Percentiles rank a stretch among this genome's conserved stretches.
phyloP scores from a whole-genome alignment of 1,140 invertebrate genomes.

The Macrotrachela quadricornifera region DNA sequence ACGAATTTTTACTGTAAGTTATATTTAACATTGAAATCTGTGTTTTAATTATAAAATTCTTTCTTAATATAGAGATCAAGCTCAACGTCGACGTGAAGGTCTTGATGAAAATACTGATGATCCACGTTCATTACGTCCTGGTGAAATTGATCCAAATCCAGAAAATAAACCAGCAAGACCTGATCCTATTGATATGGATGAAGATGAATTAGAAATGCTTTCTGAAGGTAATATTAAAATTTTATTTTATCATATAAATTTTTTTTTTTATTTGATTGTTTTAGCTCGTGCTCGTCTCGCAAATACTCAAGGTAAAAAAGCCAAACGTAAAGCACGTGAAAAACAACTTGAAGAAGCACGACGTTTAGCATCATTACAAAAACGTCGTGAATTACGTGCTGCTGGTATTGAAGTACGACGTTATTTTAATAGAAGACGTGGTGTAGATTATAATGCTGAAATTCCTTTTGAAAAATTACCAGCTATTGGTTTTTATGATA shows the following conservation, averaged over 20 bases:
- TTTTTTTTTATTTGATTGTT: too few relatives aligned
- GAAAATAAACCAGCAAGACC: constrained; percentile 96
- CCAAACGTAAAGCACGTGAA: constrained; percentile 90
- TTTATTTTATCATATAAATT: too few relatives aligned
- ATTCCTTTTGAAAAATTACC: constrained; percentile 90
- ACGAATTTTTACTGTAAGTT: constrained; percentile 74
- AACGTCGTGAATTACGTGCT: constrained; percentile 76
- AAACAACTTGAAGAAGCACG: constrained; percentile 95
- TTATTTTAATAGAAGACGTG: constrained; percentile 19
- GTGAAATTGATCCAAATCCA: constrained; percentile 97
- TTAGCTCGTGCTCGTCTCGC: constrained; percentile 82
- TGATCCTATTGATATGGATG: constrained; percentile 99
- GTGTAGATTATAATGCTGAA: constrained; percentile 91
- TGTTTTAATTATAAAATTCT: background rate
- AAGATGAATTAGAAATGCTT: constrained; percentile 97
- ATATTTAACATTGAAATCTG: too few relatives aligned
- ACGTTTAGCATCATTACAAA: constrained; percentile 79
- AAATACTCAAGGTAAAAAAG: constrained; percentile 98
- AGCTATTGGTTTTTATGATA: constrained; percentile 69
- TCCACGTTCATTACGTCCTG: constrained; percentile 83
- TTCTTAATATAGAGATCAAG: constrained; percentile 14
- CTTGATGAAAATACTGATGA: constrained; percentile 53
- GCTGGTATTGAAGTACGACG: constrained; percentile 61
- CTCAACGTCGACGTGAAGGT: constrained; percentile 53
- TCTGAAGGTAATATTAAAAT: too few relatives aligned